These are phyloP conservation scores for Trichogramma pretiosum DNA, from an alignment of 1,140 invertebrate genomes.

Conservation along the genomic window DNA sequence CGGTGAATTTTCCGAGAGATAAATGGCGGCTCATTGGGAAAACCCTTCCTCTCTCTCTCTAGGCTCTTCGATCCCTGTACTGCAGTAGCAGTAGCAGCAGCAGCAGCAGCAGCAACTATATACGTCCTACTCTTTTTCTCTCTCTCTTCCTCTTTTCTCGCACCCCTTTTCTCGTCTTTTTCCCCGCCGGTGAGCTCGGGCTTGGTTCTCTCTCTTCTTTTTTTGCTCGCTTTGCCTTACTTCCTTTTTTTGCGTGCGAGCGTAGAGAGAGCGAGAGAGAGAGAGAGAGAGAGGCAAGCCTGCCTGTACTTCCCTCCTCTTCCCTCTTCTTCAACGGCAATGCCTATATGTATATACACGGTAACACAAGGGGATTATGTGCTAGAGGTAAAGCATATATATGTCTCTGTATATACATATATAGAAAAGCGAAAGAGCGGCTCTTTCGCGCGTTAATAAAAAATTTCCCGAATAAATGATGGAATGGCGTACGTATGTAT, in stretches of 20 bases:
- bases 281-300: too few relatives aligned
- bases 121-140: slow-evolving; percentile 1
- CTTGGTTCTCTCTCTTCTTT: slow-evolving; percentile 10
- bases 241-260: too few relatives aligned
- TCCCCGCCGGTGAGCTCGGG: background rate
- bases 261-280: too few relatives aligned
- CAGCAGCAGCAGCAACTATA: too few relatives aligned
- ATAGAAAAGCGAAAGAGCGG: slow-evolving; percentile 2
- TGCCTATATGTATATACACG: too few relatives aligned
- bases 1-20: slow-evolving; percentile 33
- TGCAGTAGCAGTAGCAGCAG: background rate
- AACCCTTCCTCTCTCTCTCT: slow-evolving; percentile 22
- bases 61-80: slow-evolving; percentile 10
- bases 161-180: background rate
- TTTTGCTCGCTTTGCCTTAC: slow-evolving; percentile 1
- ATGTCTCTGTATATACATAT: too few relatives aligned
- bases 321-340: too few relatives aligned
- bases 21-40: slow-evolving; percentile 33
- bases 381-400: too few relatives aligned
- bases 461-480: slow-evolving; percentile 20
- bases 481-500: too few relatives aligned
- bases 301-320: too few relatives aligned
- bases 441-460: slow-evolving; percentile 13
- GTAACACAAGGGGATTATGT: too few relatives aligned
- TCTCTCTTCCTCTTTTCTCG: background rate